Percentiles rank a stretch among this genome's conserved stretches.
These are phyloP conservation scores for Trichonephila clavipes DNA, from an alignment of 1,140 invertebrate genomes.

Conservation along the genomic window DNA sequence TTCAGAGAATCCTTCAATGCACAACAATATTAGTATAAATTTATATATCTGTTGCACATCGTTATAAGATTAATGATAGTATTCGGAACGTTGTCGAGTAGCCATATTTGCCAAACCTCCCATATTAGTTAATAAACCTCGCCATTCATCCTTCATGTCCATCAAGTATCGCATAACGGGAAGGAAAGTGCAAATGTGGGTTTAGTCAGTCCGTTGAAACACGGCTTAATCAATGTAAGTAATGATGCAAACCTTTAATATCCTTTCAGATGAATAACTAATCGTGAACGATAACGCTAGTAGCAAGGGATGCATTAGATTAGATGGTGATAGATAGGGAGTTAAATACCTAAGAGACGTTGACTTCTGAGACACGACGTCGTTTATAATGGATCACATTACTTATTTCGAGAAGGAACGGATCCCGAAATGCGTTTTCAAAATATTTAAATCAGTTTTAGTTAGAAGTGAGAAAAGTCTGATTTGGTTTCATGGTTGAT, in stretches of 20 bases:
- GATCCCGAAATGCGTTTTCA: background rate
- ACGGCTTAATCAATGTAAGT: constrained; percentile 62
- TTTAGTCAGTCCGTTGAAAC: constrained; percentile 40
- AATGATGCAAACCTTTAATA: constrained; percentile 58
- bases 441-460: background rate
- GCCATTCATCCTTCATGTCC: constrained; percentile 28
- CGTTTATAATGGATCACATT: background rate
- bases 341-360: constrained; percentile 37
- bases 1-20: background rate
- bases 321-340: constrained; percentile 49
- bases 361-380: background rate
- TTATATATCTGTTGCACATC: background rate
- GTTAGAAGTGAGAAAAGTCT: background rate
- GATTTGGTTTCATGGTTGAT: too few species aligned
- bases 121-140: constrained; percentile 61
- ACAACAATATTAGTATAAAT: constrained; percentile 21
- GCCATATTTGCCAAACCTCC: constrained; percentile 51
- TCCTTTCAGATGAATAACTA: constrained; percentile 66
- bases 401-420: background rate
- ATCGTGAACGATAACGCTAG: constrained; percentile 27
- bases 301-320: constrained; percentile 41
- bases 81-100: constrained; percentile 1
- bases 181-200: constrained; percentile 43
- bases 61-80: constrained; percentile 31
- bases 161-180: constrained; percentile 6